These are phyloP conservation scores for Bufo bufo DNA, from an alignment of 2,113 vertebrate species.

Conservation along the genomic window DNA sequence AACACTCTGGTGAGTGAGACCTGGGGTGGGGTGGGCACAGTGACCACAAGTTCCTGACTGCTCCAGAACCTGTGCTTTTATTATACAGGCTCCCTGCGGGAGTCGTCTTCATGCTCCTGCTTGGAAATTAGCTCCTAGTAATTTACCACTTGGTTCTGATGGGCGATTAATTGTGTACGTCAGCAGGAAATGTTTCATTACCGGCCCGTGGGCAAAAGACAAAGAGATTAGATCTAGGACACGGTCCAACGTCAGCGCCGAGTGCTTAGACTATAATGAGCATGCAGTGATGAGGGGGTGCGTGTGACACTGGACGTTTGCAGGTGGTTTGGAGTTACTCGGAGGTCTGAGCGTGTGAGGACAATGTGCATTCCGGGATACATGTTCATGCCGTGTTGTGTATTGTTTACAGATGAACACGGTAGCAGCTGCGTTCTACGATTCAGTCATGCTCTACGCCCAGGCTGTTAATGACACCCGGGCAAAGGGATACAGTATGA, in stretches of 20 bases:
- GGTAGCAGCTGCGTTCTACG: conserved; percentile 75
- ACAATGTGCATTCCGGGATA: neutral
- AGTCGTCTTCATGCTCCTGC: too few relatives aligned
- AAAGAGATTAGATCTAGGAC: conserved; percentile 33
- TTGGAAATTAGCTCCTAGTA: neutral
- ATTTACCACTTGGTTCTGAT: neutral
- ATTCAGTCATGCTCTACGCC: conserved; percentile 73
- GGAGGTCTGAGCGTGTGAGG: neutral
- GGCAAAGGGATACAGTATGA: conserved; percentile 63
- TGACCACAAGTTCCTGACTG: too few relatives aligned
- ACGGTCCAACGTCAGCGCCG: neutral
- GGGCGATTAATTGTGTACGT: conserved; percentile 1
- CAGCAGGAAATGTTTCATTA: conserved; percentile 47
- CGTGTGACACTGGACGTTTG: neutral
- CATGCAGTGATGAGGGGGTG: neutral
- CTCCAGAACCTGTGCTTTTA: neutral
- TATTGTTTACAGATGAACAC: conserved; percentile 70
- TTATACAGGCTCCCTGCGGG: neutral
- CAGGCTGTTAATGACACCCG: conserved; percentile 74
- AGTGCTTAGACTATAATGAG: neutral
- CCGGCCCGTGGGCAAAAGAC: conserved; percentile 16
- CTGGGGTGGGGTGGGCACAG: too few relatives aligned
- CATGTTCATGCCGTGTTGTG: neutral
- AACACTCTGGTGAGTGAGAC: conserved; percentile 81
- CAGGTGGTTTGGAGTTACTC: neutral